Percentiles rank a stretch among this genome's conserved stretches.
Conservation (phyloP, 2,888 invertebrate species). For the Nasonovia ribisnigri region DNA sequence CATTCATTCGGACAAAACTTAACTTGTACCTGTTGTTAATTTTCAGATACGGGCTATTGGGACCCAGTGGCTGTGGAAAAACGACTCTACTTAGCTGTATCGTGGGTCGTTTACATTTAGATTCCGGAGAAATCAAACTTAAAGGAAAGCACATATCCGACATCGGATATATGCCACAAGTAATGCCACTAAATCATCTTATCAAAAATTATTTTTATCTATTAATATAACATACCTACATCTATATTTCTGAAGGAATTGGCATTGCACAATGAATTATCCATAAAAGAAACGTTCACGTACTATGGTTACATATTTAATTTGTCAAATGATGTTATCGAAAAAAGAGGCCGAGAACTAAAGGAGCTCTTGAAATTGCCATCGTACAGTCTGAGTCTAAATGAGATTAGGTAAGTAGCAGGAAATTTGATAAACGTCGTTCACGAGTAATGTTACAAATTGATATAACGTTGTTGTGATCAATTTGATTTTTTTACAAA, state of each 20-base stretch:
- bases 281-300: constrained; percentile 68
- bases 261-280: constrained; percentile 68
- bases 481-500: constrained; percentile 67
- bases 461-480: neutral
- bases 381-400: constrained; percentile 67
- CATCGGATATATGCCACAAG: constrained; percentile 74
- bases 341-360: constrained; percentile 67
- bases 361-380: constrained; percentile 68
- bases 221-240: neutral
- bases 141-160: constrained; percentile 70
- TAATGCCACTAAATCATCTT: constrained; percentile 68
- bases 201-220: neutral
- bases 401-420: constrained; percentile 67
- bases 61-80: constrained; percentile 74
- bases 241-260: constrained; percentile 67
- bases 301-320: constrained; percentile 68
- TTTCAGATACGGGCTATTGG: constrained; percentile 73
- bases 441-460: neutral
- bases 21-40: neutral
- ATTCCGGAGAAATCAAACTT: constrained; percentile 71
- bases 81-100: constrained; percentile 73
- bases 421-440: neutral
- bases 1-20: neutral
- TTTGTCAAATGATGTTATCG: constrained; percentile 67
- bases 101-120: constrained; percentile 72